These are phyloP conservation scores for Parus major DNA, from an alignment of 2,113 vertebrate species.

Conservation along the genomic window DNA sequence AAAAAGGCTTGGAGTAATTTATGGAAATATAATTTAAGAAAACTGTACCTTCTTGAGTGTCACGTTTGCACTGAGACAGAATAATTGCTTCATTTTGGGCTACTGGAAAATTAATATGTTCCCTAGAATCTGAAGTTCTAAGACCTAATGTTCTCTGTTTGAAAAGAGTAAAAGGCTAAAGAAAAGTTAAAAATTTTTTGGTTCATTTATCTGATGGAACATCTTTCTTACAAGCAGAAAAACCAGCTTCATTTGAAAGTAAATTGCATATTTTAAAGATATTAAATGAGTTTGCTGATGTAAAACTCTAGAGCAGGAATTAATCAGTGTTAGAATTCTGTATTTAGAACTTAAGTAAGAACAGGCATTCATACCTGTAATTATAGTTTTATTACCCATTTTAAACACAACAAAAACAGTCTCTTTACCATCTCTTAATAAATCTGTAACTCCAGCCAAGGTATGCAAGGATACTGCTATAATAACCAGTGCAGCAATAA, in stretches of 20 bases:
- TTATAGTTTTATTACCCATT: neutral
- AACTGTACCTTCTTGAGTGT: slow-evolving; percentile 72
- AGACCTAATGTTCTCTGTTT: slow-evolving; percentile 62
- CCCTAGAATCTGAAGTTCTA: slow-evolving; percentile 24
- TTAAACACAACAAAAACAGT: neutral
- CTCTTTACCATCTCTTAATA: neutral
- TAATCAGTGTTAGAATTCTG: neutral
- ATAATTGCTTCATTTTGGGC: slow-evolving; percentile 67
- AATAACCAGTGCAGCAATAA: neutral
- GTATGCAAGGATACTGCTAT: neutral
- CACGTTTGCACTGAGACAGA: slow-evolving; percentile 73
- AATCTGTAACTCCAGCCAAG: neutral
- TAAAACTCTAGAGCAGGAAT: neutral
- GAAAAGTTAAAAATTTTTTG: neutral
- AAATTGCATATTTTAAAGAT: neutral
- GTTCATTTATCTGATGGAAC: neutral
- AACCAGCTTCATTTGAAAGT: neutral
- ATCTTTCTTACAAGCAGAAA: neutral
- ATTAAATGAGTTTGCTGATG: neutral
- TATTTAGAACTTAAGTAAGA: neutral
- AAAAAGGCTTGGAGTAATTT: neutral
- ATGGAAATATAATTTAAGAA: slow-evolving; percentile 1
- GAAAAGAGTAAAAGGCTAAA: neutral
- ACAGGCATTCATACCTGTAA: neutral
- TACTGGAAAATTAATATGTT: slow-evolving; percentile 52